Evolutionary conservation across 2,113 vertebrate species (phyloP).

Genomic region (Astatotilapia flaviijosephi): DNA sequence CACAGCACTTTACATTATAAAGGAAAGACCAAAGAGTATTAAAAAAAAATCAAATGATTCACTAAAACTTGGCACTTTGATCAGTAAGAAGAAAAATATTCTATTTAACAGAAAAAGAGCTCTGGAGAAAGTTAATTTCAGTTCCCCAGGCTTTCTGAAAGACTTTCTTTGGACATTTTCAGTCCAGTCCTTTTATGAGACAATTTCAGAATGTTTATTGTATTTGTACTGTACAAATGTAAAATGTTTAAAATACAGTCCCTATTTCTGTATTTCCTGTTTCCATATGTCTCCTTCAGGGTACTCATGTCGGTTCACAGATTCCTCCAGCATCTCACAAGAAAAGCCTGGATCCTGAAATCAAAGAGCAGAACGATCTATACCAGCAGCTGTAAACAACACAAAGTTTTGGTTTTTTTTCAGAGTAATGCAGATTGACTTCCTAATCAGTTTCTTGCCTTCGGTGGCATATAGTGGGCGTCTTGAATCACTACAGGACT

Average conservation of each 20-base stretch:
- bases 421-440: neutral
- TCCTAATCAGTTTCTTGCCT: conserved; percentile 51
- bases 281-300: conserved; percentile 78
- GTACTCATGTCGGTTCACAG: conserved; percentile 71
- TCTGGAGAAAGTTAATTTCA: neutral
- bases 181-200: neutral
- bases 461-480: conserved; percentile 77
- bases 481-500: conserved; percentile 73
- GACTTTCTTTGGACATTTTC: neutral
- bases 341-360: conserved; percentile 80
- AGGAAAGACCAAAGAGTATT: neutral
- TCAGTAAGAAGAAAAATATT: neutral
- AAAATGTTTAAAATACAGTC: neutral
- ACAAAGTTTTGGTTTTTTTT: neutral
- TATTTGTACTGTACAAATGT: neutral
- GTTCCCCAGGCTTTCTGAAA: neutral
- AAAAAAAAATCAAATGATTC: neutral
- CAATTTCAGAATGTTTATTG: neutral
- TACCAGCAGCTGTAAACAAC: neutral
- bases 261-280: conserved; percentile 15
- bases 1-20: neutral
- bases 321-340: conserved; percentile 80
- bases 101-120: neutral
- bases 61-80: neutral
- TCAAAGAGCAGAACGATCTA: neutral